A percentile compares a stretch with the other conserved stretches of the same genome.
Evolutionary conservation across 2,113 vertebrate species (phyloP).

Genomic region (Silurus glanis): DNA sequence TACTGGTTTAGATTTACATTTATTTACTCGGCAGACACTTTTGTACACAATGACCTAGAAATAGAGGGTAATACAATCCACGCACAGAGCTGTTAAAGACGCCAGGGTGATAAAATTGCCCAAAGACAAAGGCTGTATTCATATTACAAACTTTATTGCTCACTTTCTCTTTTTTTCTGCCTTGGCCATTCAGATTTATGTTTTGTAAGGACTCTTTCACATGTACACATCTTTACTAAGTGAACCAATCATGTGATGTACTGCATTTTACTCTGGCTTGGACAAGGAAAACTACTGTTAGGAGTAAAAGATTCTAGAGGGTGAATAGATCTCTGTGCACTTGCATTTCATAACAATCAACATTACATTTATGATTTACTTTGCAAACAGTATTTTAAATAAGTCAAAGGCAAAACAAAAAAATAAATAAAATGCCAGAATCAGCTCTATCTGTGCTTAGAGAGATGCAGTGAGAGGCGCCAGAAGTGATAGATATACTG

Average conservation of each 20-base stretch:
- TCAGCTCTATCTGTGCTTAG: too few species aligned
- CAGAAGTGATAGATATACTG: not conserved
- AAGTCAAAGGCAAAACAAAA: not conserved
- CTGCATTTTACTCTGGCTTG: not conserved
- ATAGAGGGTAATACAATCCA: not conserved
- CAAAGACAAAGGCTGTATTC: not conserved
- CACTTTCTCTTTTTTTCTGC: not conserved
- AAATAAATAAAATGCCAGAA: too few species aligned
- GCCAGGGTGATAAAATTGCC: not conserved
- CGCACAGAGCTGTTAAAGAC: slow-evolving; percentile 2
- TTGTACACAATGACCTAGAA: slow-evolving; percentile 5
- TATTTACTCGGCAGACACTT: not conserved
- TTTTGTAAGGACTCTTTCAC: not conserved
- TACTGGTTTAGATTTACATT: not conserved
- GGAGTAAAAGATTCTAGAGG: not conserved
- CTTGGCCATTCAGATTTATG: not conserved
- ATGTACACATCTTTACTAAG: not conserved
- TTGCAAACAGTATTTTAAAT: not conserved
- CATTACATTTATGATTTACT: not conserved
- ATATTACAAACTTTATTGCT: not conserved
- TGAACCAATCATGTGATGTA: not conserved
- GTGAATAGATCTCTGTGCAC: too few species aligned
- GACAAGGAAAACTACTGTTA: not conserved
- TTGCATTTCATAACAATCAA: not conserved
- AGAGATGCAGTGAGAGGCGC: not conserved